phyloP scores from a whole-genome alignment of 2,113 vertebrate species.

The Phocoena sinus region DNA sequence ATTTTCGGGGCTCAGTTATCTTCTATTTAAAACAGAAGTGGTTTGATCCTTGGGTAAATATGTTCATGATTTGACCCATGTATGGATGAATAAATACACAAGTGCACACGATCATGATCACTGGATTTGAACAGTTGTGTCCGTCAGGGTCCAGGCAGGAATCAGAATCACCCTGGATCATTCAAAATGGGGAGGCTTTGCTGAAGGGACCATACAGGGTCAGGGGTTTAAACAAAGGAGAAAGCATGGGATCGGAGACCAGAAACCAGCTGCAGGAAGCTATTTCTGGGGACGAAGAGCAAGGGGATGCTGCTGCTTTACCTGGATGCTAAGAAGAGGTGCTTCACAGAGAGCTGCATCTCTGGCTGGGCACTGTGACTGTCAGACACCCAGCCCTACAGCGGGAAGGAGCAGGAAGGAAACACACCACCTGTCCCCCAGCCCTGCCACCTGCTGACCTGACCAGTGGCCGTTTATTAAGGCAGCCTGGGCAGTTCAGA shows the following conservation, averaged over 20 bases:
- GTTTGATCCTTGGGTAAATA: background rate
- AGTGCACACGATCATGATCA: accelerated
- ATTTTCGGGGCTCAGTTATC: background rate
- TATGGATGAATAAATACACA: background rate
- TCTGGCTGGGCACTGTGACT: accelerated
- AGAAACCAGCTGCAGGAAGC: background rate
- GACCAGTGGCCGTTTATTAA: no score
- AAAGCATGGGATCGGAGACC: background rate
- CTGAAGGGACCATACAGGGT: background rate
- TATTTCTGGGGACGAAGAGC: accelerated
- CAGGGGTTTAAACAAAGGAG: no score
- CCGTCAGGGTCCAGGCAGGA: background rate
- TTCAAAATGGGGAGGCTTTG: background rate
- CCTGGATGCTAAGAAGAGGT: background rate
- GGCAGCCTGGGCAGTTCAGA: background rate
- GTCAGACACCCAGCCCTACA: accelerated
- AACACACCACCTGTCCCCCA: accelerated
- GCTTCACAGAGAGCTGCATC: accelerated
- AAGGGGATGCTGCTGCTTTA: accelerated
- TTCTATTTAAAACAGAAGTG: background rate
- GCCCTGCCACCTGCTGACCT: background rate
- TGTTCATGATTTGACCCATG: background rate
- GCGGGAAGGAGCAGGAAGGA: background rate
- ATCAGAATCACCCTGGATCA: accelerated
- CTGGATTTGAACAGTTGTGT: background rate